phyloP scores from a whole-genome alignment of 2,888 invertebrate genomes.

The Brenthis hecate region DNA sequence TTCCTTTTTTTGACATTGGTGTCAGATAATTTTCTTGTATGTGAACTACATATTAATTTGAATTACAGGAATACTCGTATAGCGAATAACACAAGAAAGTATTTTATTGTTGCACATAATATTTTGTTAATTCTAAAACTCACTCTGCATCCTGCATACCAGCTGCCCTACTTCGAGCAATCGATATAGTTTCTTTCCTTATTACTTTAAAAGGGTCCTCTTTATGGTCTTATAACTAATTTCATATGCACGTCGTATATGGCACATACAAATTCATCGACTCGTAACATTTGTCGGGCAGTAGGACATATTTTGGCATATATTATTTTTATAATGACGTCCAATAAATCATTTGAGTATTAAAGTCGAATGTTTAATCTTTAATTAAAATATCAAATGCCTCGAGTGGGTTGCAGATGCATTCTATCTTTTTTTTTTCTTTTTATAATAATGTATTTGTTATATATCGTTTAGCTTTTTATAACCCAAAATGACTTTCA shows the following conservation, averaged over 20 bases:
- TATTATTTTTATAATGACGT: slow-evolving; percentile 5
- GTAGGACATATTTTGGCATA: slow-evolving; percentile 26
- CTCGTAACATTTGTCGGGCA: slow-evolving; percentile 35
- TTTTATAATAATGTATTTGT: slow-evolving; percentile 4
- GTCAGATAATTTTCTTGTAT: too few relatives aligned
- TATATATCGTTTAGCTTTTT: slow-evolving; percentile 17
- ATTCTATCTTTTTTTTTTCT: slow-evolving; percentile 9
- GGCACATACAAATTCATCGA: slow-evolving; percentile 40
- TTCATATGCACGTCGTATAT: slow-evolving; percentile 58
- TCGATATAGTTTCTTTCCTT: slow-evolving; percentile 8
- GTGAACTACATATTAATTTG: too few relatives aligned
- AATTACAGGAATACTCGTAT: too few relatives aligned
- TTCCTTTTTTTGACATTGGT: too few relatives aligned
- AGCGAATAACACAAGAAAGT: too few relatives aligned
- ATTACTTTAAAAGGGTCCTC: slow-evolving; percentile 10
- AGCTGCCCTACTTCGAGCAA: neutral
- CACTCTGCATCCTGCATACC: neutral
- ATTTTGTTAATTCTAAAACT: neutral
- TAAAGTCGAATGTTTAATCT: slow-evolving; percentile 14
- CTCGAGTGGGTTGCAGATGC: slow-evolving; percentile 12
- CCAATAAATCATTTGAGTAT: slow-evolving; percentile 24
- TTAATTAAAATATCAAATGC: slow-evolving; percentile 27
- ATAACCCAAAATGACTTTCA: slow-evolving; percentile 11
- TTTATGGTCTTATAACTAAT: slow-evolving; percentile 50
- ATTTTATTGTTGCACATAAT: neutral